Evolutionary conservation across 2,113 vertebrate genomes (phyloP).

Genomic region (Syrrhaptes paradoxus): DNA sequence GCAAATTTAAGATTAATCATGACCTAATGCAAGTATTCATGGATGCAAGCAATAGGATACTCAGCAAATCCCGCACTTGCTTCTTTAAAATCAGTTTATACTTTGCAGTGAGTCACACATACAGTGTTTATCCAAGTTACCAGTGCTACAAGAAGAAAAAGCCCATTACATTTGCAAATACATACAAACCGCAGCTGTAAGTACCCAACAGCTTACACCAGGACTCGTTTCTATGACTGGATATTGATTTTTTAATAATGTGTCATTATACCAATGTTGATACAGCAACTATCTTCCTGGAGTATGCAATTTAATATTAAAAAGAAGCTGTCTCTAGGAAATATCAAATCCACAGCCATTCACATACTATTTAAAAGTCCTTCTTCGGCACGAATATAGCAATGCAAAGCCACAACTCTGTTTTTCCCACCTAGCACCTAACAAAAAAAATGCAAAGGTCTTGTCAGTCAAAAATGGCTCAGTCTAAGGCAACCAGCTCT

Average conservation of each 20-base stretch:
- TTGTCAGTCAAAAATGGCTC: neutral
- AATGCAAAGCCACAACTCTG: neutral
- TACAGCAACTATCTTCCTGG: constrained; percentile 36
- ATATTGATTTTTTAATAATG: constrained; percentile 39
- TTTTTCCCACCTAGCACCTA: neutral
- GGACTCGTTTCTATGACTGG: constrained; percentile 6
- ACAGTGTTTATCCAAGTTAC: constrained; percentile 56
- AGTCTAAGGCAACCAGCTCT: neutral
- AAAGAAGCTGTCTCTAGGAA: constrained; percentile 26
- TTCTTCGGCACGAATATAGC: neutral
- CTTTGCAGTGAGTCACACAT: constrained; percentile 29
- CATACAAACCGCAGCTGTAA: constrained; percentile 40
- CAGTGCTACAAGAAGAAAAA: neutral
- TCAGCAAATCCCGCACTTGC: constrained; percentile 18
- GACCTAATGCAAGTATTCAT: constrained; percentile 34
- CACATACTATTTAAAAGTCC: neutral
- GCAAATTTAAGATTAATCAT: constrained; percentile 37
- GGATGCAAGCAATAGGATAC: constrained; percentile 24
- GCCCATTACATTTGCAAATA: constrained; percentile 33
- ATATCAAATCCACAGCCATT: constrained; percentile 23
- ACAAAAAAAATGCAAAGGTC: neutral
- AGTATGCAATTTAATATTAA: constrained; percentile 21
- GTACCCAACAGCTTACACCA: constrained; percentile 4
- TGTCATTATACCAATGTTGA: constrained; percentile 42
- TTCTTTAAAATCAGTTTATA: constrained; percentile 47